Evolutionary conservation across 2,888 invertebrate genomes (phyloP), one percentile per base, ranked within the genome.

Genomic region (Aporophyla lueneburgensis): DNA sequence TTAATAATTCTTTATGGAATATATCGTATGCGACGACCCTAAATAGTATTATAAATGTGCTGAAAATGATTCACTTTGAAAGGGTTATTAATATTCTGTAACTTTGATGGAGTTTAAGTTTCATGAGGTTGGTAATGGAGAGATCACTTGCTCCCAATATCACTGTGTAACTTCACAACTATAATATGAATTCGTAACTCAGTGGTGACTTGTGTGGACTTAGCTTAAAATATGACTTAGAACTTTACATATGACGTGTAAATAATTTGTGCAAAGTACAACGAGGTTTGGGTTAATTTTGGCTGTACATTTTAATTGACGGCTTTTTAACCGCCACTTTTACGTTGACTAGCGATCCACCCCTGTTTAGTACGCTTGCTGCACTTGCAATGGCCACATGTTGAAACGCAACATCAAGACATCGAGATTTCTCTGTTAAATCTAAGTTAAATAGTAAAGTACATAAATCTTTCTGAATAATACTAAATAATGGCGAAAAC

Each of bases 61-160:
- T 51, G 65, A 75, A 62, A 84, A 67, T 81, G n/a, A 76, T 70
- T 76, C 14, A 7, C 69, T 66, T 16, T 10, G 66, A 70, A 72
- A 72, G 71, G 71, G 69, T 76, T 81, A 84, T 84, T 85, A 82
- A 80, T 82, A 80, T 76, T 82, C 81, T 24, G 58, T 46, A 82
- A 84, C 66, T 85, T 82, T 72, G 76, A 76, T 80, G 14, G 10
- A 68, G 70, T 80, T 80, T 63, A 19, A 81, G 70, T 84, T 80
- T 84, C 12, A 65, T 59, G 54, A 63, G 51, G 49, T 40, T 54
- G 70, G 58, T 71, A 71, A 80, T 75, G 67, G 70, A 63, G 62
- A 63, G 74, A 80, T 75, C 58, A 80, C 62, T 74, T 63, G 70
- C 62, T 70, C 59, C 53, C 51, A 80, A 71, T 69, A 58, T 66